Evolutionary conservation across 2,888 invertebrate genomes (phyloP).

Genomic region (Agrilus biguttatus): DNA sequence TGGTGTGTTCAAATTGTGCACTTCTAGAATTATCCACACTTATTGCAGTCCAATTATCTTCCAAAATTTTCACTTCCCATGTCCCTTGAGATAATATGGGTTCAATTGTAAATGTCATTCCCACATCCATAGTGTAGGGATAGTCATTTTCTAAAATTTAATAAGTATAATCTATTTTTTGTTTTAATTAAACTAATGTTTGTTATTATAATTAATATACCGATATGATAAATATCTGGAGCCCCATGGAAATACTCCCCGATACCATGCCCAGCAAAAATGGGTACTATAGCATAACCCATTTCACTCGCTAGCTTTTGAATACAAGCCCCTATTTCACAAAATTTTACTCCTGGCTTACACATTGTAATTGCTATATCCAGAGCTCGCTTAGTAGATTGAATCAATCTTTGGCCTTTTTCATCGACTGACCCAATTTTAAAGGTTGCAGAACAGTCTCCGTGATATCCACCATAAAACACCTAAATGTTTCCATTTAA

Average conservation of each 20-base stretch:
- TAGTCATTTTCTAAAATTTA: slow-evolving; percentile 43
- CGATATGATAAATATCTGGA: slow-evolving; percentile 75
- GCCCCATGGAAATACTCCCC: slow-evolving; percentile 85
- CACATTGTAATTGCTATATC: slow-evolving; percentile 46
- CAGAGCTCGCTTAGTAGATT: slow-evolving; percentile 56
- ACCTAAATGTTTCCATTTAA: slow-evolving; percentile 36
- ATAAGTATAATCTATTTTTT: background rate
- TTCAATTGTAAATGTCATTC: slow-evolving; percentile 95
- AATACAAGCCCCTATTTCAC: slow-evolving; percentile 48
- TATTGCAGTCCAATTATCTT: slow-evolving; percentile 88
- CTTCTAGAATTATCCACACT: slow-evolving; percentile 68
- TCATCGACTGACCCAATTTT: slow-evolving; percentile 72
- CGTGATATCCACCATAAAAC: slow-evolving; percentile 72
- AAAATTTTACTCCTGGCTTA: slow-evolving; percentile 43
- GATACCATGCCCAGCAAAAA: slow-evolving; percentile 85
- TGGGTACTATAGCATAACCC: slow-evolving; percentile 56
- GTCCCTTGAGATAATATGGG: slow-evolving; percentile 71
- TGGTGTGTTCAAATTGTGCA: slow-evolving; percentile 86
- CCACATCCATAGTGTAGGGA: slow-evolving; percentile 60
- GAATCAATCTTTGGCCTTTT: slow-evolving; percentile 51
- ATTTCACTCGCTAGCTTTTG: slow-evolving; percentile 45
- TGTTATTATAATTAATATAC: slow-evolving; percentile 30
- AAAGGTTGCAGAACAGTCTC: slow-evolving; percentile 83
- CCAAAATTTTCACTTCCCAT: slow-evolving; percentile 49
- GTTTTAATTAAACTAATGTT: too few relatives aligned